A percentile compares a stretch with the other conserved stretches of the same genome.
Conservation (phyloP, 92 coral and sea anemone species). For the Paragorgia papillata region DNA sequence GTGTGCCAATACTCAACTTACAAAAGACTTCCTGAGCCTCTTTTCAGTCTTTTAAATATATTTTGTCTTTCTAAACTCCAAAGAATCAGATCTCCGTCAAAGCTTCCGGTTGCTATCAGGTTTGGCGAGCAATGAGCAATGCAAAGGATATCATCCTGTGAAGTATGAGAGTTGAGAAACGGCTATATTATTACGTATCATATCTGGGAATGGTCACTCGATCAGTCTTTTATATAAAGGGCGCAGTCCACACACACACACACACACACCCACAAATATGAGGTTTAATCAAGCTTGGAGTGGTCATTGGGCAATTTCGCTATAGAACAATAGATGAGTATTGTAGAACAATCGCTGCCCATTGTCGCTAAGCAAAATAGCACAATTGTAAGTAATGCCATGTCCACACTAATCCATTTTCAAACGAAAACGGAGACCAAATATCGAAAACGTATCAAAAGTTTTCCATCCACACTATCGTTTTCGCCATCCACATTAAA, state of each 20-base stretch:
- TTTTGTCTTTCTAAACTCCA: slow-evolving; percentile 94
- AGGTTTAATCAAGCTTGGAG: neutral
- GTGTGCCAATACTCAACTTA: slow-evolving; percentile 54
- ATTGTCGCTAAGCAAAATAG: no score
- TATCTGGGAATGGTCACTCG: no score
- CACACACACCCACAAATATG: slow-evolving; percentile 4
- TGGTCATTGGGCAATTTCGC: neutral
- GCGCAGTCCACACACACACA: neutral
- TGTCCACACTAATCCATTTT: no score
- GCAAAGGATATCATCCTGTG: slow-evolving; percentile 85
- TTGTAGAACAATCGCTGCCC: no score
- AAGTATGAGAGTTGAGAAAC: neutral
- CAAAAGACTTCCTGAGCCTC: slow-evolving; percentile 92
- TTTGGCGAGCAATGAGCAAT: slow-evolving; percentile 91
- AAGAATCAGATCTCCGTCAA: slow-evolving; percentile 92
- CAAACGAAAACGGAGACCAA: no score
- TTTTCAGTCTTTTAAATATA: slow-evolving; percentile 78
- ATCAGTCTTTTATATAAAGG: no score
- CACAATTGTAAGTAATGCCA: no score
- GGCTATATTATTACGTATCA: neutral
- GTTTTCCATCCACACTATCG: no score
- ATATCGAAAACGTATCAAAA: no score
- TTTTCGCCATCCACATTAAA: no score
- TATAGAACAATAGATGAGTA: no score
- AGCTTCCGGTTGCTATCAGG: slow-evolving; percentile 90